A percentile compares a stretch with the other conserved stretches of the same genome.
Conservation (phyloP, 2,888 invertebrate species). For the Pseudanteris insignis region DNA sequence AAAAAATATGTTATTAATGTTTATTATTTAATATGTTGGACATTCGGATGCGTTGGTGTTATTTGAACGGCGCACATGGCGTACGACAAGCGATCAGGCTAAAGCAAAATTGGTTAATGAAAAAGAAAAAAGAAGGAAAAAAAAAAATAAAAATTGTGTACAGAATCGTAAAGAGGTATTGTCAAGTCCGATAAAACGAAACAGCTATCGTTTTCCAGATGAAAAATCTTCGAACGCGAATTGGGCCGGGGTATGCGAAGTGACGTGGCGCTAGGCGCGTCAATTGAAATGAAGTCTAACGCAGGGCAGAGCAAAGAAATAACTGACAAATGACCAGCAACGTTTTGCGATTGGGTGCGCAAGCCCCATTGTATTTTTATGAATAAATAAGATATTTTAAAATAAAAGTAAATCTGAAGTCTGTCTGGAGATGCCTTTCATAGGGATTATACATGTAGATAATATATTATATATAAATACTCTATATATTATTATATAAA, state of each 20-base stretch:
- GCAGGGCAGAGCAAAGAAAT: background rate
- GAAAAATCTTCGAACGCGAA: conserved; percentile 14
- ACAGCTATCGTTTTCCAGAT: conserved; percentile 44
- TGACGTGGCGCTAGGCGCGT: conserved; percentile 1
- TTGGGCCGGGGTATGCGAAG: background rate
- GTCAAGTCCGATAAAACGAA: conserved; percentile 45
- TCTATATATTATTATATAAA: conserved; percentile 61
- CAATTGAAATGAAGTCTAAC: no score
- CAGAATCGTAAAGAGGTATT: conserved; percentile 31
- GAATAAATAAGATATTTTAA: conserved; percentile 67
- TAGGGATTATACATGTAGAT: conserved; percentile 67
- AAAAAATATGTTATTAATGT: conserved; percentile 32
- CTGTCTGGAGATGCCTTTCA: conserved; percentile 67
- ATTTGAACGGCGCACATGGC: conserved; percentile 21
- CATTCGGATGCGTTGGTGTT: conserved; percentile 36
- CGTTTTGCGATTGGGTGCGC: conserved; percentile 49
- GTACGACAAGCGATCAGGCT: no score
- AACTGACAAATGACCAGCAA: conserved; percentile 32
- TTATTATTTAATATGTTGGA: conserved; percentile 38
- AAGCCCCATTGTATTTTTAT: conserved; percentile 64
- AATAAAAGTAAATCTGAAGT: conserved; percentile 66
- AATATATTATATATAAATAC: conserved; percentile 67
- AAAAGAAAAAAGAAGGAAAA: background rate
- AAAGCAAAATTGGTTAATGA: no score
- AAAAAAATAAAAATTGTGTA: conserved; percentile 25